Evolutionary conservation across 2,113 vertebrate genomes (phyloP), one percentile per base, ranked within the genome.

Genomic region (Jaculus jaculus): DNA sequence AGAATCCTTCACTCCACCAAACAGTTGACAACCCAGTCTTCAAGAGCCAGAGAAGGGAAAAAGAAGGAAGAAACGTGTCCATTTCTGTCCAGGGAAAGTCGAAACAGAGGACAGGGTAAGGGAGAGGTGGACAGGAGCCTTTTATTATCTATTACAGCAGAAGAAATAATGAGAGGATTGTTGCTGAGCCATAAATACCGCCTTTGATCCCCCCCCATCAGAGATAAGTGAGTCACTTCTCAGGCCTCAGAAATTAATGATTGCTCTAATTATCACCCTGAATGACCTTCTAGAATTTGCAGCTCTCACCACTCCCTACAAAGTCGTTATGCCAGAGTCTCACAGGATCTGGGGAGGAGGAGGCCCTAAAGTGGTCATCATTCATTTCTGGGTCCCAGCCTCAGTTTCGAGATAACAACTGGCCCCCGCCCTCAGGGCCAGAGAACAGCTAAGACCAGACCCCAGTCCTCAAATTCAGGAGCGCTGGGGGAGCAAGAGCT

Each of bases 221-320:
- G 88, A 91, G 88, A 94, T 92, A 84, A 83, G 87, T 87, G 88
- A 96, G 92, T 86, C 93, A 83, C 85, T 92, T 92, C 68, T 90
- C 30, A n/a, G 89, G 69, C 78, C 92, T 87, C 69, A 88, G 85
- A 77, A 94, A 92, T 95, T 90, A 93, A 86, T 83, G 74, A 74
- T 32, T 80, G 89, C 86, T 66, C 75, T 80, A 83, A 92, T 95
- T 79, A 83, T 95, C 60, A 91, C 84, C 91, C 77, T 47, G 61
- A 83, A n/a, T 92, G 93, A 86, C 91, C 91, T 92, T 26, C 42
- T 15, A 11, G 10, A 26, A 21, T 51, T 54, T 61, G 60, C 28
- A 24, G 71, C 87, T 71, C 65, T 61, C 34, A 32, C 42, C 69
- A 73, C 24, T 24, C 61, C 42, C 37, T 65, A 30, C 39, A 15